phyloP scores from a whole-genome alignment of 2,113 vertebrate genomes.

The Reinhardtius hippoglossoides region DNA sequence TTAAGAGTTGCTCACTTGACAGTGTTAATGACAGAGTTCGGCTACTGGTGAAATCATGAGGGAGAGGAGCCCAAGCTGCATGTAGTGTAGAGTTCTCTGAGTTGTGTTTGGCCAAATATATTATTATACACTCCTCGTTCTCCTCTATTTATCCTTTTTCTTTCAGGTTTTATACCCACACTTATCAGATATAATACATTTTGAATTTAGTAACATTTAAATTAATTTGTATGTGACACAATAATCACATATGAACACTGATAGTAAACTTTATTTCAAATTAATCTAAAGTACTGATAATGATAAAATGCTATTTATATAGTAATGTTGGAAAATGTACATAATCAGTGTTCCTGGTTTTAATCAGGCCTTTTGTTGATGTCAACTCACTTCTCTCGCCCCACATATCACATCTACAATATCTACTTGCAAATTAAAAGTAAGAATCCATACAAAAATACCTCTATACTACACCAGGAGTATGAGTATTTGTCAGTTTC shows the following conservation, averaged over 20 bases:
- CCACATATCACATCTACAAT: not conserved
- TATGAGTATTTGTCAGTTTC: conserved; percentile 1
- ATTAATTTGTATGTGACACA: not conserved
- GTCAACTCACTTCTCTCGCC: not conserved
- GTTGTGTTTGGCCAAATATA: not conserved
- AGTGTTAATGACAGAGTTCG: conserved; percentile 58
- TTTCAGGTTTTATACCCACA: not conserved
- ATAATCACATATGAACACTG: not conserved
- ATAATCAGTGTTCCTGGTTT: not conserved
- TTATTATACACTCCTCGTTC: not conserved
- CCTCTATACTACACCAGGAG: no score
- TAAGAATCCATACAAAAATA: no score
- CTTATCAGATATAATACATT: not conserved
- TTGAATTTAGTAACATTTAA: not conserved
- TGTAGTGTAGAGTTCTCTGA: not conserved
- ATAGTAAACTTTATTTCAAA: not conserved
- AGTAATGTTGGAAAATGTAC: not conserved
- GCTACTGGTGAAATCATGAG: conserved; percentile 45
- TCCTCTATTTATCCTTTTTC: not conserved
- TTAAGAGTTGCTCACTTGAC: conserved; percentile 63
- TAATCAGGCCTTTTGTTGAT: not conserved
- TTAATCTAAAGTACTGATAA: not conserved
- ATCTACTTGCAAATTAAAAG: not conserved
- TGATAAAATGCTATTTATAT: not conserved
- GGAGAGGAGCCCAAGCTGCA: conserved; percentile 29